Conservation (phyloP, 2,888 invertebrate genomes). For the Melanostoma scalare region DNA sequence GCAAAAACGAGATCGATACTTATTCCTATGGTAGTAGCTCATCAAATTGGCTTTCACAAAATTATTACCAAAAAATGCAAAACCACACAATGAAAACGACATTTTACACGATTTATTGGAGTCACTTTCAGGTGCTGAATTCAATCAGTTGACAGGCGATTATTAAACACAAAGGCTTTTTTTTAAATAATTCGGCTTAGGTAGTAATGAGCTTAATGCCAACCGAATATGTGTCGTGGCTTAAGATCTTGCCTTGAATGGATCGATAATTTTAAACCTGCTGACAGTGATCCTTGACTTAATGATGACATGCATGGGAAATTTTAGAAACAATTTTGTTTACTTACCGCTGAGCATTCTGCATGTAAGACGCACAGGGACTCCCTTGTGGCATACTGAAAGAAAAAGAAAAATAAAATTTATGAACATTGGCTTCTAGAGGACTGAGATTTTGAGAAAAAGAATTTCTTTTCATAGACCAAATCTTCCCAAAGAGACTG, state of each 20-base stretch:
- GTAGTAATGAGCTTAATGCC: conserved; percentile 51
- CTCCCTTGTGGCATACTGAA: conserved; percentile 60
- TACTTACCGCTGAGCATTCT: conserved; percentile 69
- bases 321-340: not conserved
- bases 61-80: not conserved
- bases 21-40: conserved; percentile 53
- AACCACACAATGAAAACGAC: conserved; percentile 18
- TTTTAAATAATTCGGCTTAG: conserved; percentile 34
- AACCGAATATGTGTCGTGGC: conserved; percentile 27
- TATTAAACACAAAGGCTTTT: conserved; percentile 18
- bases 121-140: conserved; percentile 17
- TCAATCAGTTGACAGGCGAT: conserved; percentile 22
- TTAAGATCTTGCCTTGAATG: conserved; percentile 19
- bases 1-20: conserved; percentile 32
- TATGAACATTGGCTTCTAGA: not conserved
- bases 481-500: too few species aligned
- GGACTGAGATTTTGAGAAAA: too few species aligned
- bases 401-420: conserved; percentile 18
- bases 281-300: conserved; percentile 54
- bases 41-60: conserved; percentile 22
- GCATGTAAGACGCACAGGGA: conserved; percentile 50
- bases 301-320: conserved; percentile 36
- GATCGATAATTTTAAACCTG: conserved; percentile 8
- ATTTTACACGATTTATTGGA: conserved; percentile 38
- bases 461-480: too few species aligned